These are phyloP conservation scores for Peromyscus eremicus DNA, from an alignment of 2,797 vertebrate species.

Conservation along the genomic window DNA sequence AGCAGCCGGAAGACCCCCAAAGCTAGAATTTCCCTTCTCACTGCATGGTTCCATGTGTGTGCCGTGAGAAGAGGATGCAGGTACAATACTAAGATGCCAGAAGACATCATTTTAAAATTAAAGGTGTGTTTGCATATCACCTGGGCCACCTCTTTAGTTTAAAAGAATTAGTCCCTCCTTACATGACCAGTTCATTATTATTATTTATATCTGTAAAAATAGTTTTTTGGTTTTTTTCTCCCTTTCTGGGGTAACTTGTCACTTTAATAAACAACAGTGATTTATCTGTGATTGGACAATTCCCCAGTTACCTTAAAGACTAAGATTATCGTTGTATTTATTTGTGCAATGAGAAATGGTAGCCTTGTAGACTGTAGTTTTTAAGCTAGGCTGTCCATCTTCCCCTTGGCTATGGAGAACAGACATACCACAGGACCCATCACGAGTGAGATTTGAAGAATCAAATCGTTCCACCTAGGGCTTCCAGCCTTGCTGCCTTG, in stretches of 20 bases:
- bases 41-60: rapidly evolving
- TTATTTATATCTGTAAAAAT: background rate
- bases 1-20: rapidly evolving
- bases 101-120: background rate
- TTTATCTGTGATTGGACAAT: background rate
- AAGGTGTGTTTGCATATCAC: rapidly evolving
- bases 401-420: background rate
- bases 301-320: background rate
- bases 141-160: rapidly evolving
- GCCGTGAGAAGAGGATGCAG: rapidly evolving
- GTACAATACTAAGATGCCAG: background rate
- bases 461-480: background rate
- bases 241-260: background rate
- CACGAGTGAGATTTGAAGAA: background rate
- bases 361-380: background rate
- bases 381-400: background rate
- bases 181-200: background rate
- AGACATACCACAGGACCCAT: background rate
- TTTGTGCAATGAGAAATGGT: background rate
- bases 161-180: background rate
- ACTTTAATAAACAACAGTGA: background rate
- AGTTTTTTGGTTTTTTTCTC: background rate
- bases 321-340: background rate
- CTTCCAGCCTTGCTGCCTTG: background rate
- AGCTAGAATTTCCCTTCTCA: background rate